These are phyloP conservation scores for Pogonus chalceus DNA, from an alignment of 1,140 invertebrate species.

Conservation along the genomic window DNA sequence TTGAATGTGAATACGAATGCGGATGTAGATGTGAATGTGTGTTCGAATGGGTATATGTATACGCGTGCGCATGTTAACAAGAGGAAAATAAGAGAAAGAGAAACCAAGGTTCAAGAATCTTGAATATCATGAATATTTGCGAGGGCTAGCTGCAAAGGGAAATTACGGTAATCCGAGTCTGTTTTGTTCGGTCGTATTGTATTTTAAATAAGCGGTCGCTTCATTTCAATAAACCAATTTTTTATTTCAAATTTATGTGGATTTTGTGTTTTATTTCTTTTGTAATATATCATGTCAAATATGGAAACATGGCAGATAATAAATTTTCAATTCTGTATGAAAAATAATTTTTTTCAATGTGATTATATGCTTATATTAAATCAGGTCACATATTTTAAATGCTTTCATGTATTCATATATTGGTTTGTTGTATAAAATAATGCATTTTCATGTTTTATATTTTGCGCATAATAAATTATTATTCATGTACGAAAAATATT, in stretches of 20 bases:
- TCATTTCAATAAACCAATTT: not conserved
- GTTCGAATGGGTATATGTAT: not conserved
- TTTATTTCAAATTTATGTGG: not conserved
- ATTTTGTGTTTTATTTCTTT: not conserved
- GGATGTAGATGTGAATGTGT: not conserved
- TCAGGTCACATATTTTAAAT: too few relatives aligned
- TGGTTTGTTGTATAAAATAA: too few relatives aligned
- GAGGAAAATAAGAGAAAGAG: not conserved
- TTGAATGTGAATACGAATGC: too few relatives aligned
- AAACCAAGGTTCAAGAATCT: not conserved
- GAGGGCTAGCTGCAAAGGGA: not conserved
- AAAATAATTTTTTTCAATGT: too few relatives aligned
- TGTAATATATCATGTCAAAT: not conserved
- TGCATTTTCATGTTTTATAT: too few relatives aligned
- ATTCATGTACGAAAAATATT: too few relatives aligned
- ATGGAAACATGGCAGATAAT: too few relatives aligned
- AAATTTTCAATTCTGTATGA: too few relatives aligned
- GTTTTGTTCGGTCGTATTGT: not conserved
- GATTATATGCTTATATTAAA: too few relatives aligned
- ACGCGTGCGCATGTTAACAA: not conserved
- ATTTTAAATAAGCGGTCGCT: not conserved
- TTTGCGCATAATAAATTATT: too few relatives aligned
- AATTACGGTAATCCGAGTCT: too few relatives aligned
- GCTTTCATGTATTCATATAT: too few relatives aligned
- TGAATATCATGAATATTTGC: not conserved